Evolutionary conservation across 2,888 invertebrate species (phyloP), one percentile per base, ranked within the genome.

Genomic region (Mimas tiliae): DNA sequence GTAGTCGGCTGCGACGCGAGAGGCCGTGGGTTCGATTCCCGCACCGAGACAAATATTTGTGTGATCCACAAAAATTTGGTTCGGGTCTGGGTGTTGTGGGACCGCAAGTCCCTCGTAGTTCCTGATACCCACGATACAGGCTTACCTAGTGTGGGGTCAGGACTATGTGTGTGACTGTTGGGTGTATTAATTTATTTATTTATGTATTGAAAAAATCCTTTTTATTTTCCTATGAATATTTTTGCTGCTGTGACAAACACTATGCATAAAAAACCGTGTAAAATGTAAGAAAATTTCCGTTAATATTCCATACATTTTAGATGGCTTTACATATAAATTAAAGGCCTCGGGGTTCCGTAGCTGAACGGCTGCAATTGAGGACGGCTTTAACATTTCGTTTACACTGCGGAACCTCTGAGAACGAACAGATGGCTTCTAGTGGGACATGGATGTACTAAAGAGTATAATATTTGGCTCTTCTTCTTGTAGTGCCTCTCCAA

Each of bases 391-490:
- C 85, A 75, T 78, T 79, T 82, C 81, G 87, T 86, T 87, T 86
- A 84, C 82, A 78, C 79, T 76, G 75, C 77, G 76, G 82, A 74
- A 71, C 82, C 85, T 88, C 79, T 92, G 92, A 83, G 91, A 93
- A 87, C 77, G 72, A 78, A 78, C 93, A 93, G 90, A 89, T 93
- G 92, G 75, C 82, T 78, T 65, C 19, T 58, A 48, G 55, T 65
- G 48, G 16, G 12, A 34, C 48, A 21, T 8, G 12, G 48, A 65
- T 19, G 11, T 14, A 8, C 9, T 8, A 48, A 48, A 38, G 27
- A 34, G 27, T 8, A 6, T 47, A 34, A 48, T 1, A 33, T 19
- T 27, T 78, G 77, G 84, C 83, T 81, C 63, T n/a, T n/a, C n/a
- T n/a, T n/a, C n/a, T n/a, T n/a, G n/a, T n/a, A n/a, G n/a, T n/a